These are phyloP conservation scores for Parotocinclus haroldoi DNA, from an alignment of 2,797 vertebrate genomes.

Conservation along the genomic window DNA sequence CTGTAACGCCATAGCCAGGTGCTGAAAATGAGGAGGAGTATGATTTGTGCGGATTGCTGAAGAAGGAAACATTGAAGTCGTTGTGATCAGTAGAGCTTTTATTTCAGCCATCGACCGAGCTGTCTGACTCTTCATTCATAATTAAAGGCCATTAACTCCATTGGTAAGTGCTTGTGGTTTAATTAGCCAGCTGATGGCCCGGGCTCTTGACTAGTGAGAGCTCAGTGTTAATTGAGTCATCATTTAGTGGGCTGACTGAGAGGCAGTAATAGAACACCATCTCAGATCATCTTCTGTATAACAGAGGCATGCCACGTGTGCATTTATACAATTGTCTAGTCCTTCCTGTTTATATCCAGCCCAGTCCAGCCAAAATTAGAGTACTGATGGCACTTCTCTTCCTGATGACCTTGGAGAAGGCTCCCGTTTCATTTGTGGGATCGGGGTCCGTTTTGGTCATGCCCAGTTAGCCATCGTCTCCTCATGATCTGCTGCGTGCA, in stretches of 20 bases:
- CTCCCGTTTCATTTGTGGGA: too few relatives aligned
- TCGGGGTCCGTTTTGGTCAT: too few relatives aligned
- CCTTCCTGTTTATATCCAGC: not conserved
- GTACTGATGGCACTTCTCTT: too few relatives aligned
- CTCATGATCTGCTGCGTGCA: too few relatives aligned
- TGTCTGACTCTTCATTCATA: constrained; percentile 54
- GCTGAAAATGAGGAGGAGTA: not conserved
- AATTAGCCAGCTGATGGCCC: constrained; percentile 51
- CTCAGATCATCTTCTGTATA: constrained; percentile 25
- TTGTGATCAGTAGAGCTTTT: constrained; percentile 36
- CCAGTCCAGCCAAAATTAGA: not conserved
- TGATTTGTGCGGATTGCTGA: not conserved
- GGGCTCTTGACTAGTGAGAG: constrained; percentile 38
- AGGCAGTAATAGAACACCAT: constrained; percentile 28
- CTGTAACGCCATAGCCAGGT: too few relatives aligned
- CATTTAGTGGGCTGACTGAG: constrained; percentile 32
- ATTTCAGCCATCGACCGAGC: constrained; percentile 41
- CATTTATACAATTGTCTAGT: not conserved
- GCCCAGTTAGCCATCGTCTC: too few relatives aligned
- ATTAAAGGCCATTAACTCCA: constrained; percentile 59
- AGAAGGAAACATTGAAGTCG: constrained; percentile 24
- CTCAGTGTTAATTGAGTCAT: constrained; percentile 48
- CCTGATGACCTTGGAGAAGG: too few relatives aligned
- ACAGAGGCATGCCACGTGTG: constrained; percentile 1
- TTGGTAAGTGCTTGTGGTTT: constrained; percentile 50